Evolutionary conservation across 2,888 invertebrate species (phyloP).

Genomic region (Pherbina coryleti): DNA sequence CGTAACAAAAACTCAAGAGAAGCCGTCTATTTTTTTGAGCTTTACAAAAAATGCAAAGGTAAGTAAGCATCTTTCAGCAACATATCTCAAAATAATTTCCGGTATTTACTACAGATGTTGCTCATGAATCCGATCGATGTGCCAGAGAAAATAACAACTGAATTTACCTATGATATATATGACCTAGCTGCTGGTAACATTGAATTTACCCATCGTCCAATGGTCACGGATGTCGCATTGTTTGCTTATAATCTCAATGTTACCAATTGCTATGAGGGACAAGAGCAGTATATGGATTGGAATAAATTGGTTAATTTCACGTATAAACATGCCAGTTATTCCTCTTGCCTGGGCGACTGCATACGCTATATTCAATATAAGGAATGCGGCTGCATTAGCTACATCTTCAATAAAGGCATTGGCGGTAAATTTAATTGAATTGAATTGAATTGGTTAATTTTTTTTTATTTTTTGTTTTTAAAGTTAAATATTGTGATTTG

Average conservation of each 20-base stretch:
- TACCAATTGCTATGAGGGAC: background rate
- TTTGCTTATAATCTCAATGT: background rate
- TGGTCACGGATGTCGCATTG: background rate
- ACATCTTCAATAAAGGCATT: background rate
- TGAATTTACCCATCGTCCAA: background rate
- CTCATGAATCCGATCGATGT: background rate
- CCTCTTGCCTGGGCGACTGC: background rate
- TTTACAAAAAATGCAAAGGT: background rate
- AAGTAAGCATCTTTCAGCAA: background rate
- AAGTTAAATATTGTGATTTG: background rate
- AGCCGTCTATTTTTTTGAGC: background rate
- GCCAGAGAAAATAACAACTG: background rate
- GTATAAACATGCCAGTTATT: background rate
- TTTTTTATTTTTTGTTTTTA: too few species aligned
- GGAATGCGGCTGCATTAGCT: background rate
- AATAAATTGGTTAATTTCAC: background rate
- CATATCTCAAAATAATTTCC: background rate
- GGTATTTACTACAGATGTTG: background rate
- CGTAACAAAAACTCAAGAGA: background rate
- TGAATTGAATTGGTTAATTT: background rate
- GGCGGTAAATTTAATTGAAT: background rate
- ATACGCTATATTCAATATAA: background rate
- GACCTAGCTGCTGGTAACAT: background rate
- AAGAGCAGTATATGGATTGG: background rate
- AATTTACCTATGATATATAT: background rate